Conservation (phyloP, 2,113 vertebrate species). For the Neolamprologus toae region DNA sequence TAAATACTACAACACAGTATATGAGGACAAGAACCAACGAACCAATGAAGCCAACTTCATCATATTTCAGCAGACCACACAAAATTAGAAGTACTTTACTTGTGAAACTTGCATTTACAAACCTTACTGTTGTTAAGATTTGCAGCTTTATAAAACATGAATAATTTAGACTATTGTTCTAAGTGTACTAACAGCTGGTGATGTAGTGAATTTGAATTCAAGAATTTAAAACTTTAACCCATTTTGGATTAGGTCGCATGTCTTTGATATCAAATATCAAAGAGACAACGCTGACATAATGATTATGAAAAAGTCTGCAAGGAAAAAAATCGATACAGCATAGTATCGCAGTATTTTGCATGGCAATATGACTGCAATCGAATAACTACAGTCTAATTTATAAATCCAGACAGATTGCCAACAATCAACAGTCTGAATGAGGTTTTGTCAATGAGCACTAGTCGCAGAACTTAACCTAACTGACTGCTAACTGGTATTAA, state of each 20-base stretch:
- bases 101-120: not conserved
- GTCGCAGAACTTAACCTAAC: rapidly evolving
- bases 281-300: not conserved
- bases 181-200: not conserved
- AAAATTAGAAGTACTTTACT: not conserved
- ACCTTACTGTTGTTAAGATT: not conserved
- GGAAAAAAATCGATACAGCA: not conserved
- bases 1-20: not conserved
- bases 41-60: not conserved
- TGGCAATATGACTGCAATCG: not conserved
- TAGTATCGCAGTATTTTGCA: not conserved
- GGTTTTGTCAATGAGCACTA: not conserved
- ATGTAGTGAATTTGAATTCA: not conserved
- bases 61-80: not conserved
- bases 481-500: not conserved
- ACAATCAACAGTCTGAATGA: not conserved
- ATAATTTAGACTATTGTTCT: not conserved
- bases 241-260: not conserved
- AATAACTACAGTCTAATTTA: not conserved
- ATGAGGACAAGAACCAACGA: not conserved
- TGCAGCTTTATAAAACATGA: not conserved
- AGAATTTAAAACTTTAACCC: not conserved
- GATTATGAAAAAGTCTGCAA: not conserved
- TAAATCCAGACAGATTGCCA: not conserved
- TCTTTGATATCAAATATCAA: not conserved